Percentiles rank a stretch among this genome's conserved stretches.
These are phyloP conservation scores for Phania funesta DNA, from an alignment of 2,888 invertebrate species.

Conservation along the genomic window DNA sequence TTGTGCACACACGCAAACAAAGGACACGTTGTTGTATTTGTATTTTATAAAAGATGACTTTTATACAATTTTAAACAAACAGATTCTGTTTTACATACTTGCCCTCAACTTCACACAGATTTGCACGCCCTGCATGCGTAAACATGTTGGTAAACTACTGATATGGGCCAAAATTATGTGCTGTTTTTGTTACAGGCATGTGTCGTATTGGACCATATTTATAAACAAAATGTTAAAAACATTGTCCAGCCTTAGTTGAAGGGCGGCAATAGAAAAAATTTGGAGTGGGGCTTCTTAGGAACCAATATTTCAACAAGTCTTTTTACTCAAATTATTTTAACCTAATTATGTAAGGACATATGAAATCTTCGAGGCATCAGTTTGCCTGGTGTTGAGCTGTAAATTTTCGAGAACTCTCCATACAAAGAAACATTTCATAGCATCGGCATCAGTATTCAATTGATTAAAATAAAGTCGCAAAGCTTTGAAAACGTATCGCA, in stretches of 20 bases:
- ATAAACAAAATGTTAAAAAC: constrained; percentile 21
- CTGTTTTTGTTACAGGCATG: constrained; percentile 27
- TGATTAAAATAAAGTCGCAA: too few species aligned
- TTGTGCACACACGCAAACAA: constrained; percentile 1
- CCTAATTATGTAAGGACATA: too few species aligned
- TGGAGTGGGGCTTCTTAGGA: too few species aligned
- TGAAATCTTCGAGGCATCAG: too few species aligned
- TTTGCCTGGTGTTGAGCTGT: too few species aligned
- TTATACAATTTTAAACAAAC: constrained; percentile 6
- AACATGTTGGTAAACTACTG: constrained; percentile 11
- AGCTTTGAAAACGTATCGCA: too few species aligned
- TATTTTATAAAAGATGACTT: neutral
- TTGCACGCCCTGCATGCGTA: neutral
- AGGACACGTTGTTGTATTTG: neutral
- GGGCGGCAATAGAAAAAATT: neutral
- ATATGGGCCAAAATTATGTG: constrained; percentile 37
- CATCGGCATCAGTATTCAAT: too few species aligned
- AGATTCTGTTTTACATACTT: constrained; percentile 9
- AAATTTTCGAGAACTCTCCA: too few species aligned
- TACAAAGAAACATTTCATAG: too few species aligned
- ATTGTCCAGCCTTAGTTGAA: neutral
- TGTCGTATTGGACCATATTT: constrained; percentile 35
- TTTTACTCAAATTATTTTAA: too few species aligned
- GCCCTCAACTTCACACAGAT: neutral
- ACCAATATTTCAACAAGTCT: too few species aligned